phyloP scores from a whole-genome alignment of 2,797 vertebrate species.

The Myioborus miniatus region DNA sequence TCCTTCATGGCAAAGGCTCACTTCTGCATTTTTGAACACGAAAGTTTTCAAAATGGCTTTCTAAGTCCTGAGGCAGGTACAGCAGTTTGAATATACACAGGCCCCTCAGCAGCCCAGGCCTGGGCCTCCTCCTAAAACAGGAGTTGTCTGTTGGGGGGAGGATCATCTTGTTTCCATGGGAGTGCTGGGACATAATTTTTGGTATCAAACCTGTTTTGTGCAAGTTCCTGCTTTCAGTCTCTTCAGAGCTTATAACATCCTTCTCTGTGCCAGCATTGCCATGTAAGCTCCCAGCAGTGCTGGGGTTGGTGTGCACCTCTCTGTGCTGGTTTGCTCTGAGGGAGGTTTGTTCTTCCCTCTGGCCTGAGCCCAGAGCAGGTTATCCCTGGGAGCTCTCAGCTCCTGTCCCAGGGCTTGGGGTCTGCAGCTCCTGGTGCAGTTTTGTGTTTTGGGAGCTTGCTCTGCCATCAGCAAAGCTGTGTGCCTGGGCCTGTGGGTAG shows the following conservation, averaged over 20 bases:
- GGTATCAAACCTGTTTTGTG: background rate
- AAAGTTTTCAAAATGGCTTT: background rate
- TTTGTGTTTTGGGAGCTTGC: background rate
- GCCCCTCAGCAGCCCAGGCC: background rate
- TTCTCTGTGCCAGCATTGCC: background rate
- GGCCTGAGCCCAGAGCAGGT: background rate
- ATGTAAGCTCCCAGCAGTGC: background rate
- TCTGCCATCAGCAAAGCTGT: background rate
- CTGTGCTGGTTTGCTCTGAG: fast-evolving
- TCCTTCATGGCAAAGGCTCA: background rate
- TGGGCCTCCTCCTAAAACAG: background rate
- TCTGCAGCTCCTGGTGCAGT: fast-evolving
- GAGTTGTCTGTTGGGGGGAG: background rate
- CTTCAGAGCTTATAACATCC: fast-evolving
- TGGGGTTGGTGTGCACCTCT: background rate
- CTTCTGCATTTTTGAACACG: background rate
- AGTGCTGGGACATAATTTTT: background rate
- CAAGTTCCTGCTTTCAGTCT: background rate
- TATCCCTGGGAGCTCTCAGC: background rate
- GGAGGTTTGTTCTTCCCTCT: background rate
- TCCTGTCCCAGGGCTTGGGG: fast-evolving
- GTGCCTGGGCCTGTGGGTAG: background rate
- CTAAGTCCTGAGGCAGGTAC: background rate
- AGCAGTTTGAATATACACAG: background rate
- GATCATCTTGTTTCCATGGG: background rate